Evolutionary conservation across 2,797 vertebrate species (phyloP).

Genomic region (Pelobates cultripes): DNA sequence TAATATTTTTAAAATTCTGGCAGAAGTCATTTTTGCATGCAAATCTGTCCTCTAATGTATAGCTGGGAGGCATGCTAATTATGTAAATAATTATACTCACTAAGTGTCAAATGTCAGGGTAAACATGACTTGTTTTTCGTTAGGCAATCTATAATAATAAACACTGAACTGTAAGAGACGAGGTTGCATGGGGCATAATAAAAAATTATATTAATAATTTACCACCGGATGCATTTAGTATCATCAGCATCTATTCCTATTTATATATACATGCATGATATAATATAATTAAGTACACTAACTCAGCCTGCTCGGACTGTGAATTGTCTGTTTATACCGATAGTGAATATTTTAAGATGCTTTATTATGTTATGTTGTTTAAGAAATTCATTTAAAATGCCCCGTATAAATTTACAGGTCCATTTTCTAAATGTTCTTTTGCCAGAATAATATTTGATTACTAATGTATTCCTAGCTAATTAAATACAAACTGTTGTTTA

Average conservation of each 20-base stretch:
- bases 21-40: constrained; percentile 39
- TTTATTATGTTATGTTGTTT: constrained; percentile 8
- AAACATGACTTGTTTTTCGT: constrained; percentile 39
- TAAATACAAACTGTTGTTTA: constrained; percentile 29
- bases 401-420: constrained; percentile 8
- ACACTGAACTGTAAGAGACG: constrained; percentile 5
- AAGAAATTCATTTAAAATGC: constrained; percentile 9
- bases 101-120: constrained; percentile 48
- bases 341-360: background rate
- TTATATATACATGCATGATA: constrained; percentile 10
- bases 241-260: constrained; percentile 18
- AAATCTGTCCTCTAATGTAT: constrained; percentile 22
- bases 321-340: background rate
- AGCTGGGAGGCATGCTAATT: constrained; percentile 48
- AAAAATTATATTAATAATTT: constrained; percentile 48
- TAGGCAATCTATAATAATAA: constrained; percentile 43
- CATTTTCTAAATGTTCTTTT: constrained; percentile 32
- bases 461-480: constrained; percentile 16
- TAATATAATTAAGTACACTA: background rate
- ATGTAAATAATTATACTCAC: constrained; percentile 49
- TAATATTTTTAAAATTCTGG: constrained; percentile 23
- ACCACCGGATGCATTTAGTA: constrained; percentile 21
- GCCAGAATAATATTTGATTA: constrained; percentile 41
- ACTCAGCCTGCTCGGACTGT: background rate
- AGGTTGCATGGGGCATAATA: constrained; percentile 21